phyloP scores from a whole-genome alignment of 2,888 invertebrate genomes.

The Leucozona laternaria region DNA sequence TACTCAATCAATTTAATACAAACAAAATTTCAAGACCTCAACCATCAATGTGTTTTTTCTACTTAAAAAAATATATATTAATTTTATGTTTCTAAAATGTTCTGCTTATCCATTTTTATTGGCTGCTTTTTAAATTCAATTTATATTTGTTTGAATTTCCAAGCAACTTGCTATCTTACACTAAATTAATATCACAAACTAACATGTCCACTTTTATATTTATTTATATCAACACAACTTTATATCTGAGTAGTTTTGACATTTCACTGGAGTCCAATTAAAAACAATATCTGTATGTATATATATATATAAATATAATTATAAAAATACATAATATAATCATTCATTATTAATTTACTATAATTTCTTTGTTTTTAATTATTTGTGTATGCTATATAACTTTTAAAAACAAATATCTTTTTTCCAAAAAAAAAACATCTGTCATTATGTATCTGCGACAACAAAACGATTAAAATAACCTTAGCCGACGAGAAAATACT shows the following conservation, averaged over 20 bases:
- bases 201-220: constrained; percentile 27
- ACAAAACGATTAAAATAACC: constrained; percentile 58
- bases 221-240: constrained; percentile 16
- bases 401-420: constrained; percentile 39
- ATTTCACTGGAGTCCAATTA: constrained; percentile 41
- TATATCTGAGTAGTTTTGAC: constrained; percentile 43
- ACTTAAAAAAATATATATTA: not conserved
- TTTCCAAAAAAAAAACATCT: constrained; percentile 32
- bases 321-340: constrained; percentile 11
- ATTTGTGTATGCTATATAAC: constrained; percentile 45
- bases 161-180: not conserved
- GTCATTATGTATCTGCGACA: constrained; percentile 40
- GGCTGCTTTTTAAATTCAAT: not conserved
- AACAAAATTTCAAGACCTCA: not conserved
- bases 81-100: not conserved
- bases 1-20: not conserved
- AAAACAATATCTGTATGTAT: constrained; percentile 38
- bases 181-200: constrained; percentile 4
- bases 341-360: constrained; percentile 35
- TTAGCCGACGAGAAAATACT: constrained; percentile 83
- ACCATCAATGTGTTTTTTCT: not conserved
- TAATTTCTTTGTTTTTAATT: constrained; percentile 10
- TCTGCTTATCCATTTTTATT: not conserved
- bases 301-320: not conserved
- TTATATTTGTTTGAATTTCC: not conserved